These are phyloP conservation scores for Cyanistes caeruleus DNA, from an alignment of 2,113 vertebrate genomes.

Conservation along the genomic window DNA sequence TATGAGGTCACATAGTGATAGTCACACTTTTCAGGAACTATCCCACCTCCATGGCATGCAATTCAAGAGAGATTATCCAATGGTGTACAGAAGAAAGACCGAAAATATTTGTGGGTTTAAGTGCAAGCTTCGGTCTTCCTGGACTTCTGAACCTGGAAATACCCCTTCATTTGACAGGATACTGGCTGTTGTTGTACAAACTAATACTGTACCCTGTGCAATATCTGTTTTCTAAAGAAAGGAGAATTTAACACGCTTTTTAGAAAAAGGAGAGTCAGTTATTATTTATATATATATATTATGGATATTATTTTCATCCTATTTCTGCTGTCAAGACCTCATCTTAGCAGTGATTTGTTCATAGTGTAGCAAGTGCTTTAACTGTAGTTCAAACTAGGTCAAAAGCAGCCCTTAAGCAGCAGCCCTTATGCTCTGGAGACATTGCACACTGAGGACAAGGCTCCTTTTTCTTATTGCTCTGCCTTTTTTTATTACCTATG, in stretches of 20 bases:
- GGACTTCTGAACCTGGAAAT: neutral
- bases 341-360: neutral
- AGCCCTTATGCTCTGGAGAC: neutral
- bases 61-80: neutral
- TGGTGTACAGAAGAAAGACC: neutral
- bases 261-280: neutral
- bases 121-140: neutral
- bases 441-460: neutral
- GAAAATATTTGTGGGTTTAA: neutral
- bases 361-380: neutral
- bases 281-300: too few species aligned
- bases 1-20: neutral
- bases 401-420: neutral
- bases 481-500: neutral
- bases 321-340: neutral
- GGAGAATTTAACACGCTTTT: neutral
- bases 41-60: fast-evolving
- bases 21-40: neutral
- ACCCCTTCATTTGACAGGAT: neutral
- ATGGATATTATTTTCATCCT: neutral
- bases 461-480: neutral
- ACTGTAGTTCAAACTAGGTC: neutral
- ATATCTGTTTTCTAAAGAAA: neutral
- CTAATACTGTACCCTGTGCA: neutral
- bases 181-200: neutral